Conservation (phyloP, 1,140 invertebrate genomes). For the Mya arenaria region DNA sequence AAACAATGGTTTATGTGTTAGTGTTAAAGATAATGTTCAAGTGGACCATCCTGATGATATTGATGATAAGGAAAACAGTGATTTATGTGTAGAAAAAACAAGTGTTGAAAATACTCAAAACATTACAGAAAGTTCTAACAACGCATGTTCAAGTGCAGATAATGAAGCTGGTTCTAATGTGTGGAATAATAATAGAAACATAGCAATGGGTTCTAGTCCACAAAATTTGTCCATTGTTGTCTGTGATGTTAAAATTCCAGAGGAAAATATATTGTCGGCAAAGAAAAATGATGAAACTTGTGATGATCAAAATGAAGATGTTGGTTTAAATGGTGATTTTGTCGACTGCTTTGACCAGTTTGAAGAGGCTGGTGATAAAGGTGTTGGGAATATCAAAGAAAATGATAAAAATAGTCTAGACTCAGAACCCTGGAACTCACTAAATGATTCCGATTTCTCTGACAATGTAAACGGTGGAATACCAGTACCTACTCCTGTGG, state of each 20-base stretch:
- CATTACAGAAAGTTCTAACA: too few relatives aligned
- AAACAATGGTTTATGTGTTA: too few relatives aligned
- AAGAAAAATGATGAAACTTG: too few relatives aligned
- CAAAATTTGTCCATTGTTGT: neutral
- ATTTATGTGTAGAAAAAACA: too few relatives aligned
- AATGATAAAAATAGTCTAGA: constrained; percentile 44
- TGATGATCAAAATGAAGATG: constrained; percentile 5
- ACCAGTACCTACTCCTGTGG: neutral
- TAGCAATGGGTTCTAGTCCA: constrained; percentile 14
- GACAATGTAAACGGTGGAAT: constrained; percentile 1
- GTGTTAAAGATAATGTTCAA: too few relatives aligned
- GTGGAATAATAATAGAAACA: too few relatives aligned
- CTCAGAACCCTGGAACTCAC: constrained; percentile 62
- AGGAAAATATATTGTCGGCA: constrained; percentile 11
- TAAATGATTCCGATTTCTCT: constrained; percentile 56
- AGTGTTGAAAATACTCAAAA: too few relatives aligned
- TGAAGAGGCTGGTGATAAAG: constrained; percentile 9
- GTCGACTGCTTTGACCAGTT: constrained; percentile 40
- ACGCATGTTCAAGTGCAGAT: too few relatives aligned
- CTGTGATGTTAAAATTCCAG: constrained; percentile 2
- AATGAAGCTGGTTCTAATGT: too few relatives aligned
- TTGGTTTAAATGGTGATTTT: constrained; percentile 35
- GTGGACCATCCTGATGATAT: neutral
- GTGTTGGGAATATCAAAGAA: constrained; percentile 50
- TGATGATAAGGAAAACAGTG: too few relatives aligned